Base-by-base conservation (phyloP, 2,113 vertebrate species). In the Hipposideros armiger region DNA sequence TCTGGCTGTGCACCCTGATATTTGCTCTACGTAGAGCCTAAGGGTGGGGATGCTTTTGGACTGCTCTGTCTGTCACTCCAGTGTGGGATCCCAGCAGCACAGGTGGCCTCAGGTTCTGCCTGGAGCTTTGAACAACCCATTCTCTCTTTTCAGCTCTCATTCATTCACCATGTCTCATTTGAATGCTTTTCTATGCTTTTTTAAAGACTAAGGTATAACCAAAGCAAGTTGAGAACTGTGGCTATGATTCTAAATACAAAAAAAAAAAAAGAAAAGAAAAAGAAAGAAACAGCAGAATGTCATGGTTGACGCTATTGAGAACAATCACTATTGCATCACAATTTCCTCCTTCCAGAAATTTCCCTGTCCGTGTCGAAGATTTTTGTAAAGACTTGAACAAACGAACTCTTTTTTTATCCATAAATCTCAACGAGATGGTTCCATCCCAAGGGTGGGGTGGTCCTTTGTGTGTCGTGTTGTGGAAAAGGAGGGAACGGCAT, bases 1-100 rank as follows among this genome's bases (percentile, higher is more conserved):
- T 20, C 36, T n/a, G 1, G 0, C n/a, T 95, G 30, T 45, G 91
- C 73, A 54, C 0, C 7, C 36, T 30, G 52, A 19, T 9, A 19
- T 52, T 92, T 77, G 42, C 20, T 87, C 56, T 32, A 2, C 50
- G 70, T 9, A 2, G 85, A 76, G 4, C 0, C 10, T 22, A 64
- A 11, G 28, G 7, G 4, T 70, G 28, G 22, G 54, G 56, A 69
- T 52, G 24, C 14, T 7, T 58, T 66, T 0, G 22, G 32, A 9
- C 0, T 32, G 30, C 32, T 76, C 1, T 0, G 0, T 11, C 50
- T 0, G 0, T 11, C 50, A 3, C 5, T 14, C 22, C 40, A 28
- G 1, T 17, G 52, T 4, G 1, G 67, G 11, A 2, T 88, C 80
- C 19, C 56, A 19, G 70, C 7, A 2, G 36, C 11, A 78, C 47